Base-by-base conservation (phyloP, 2,888 invertebrate species). In the Hemicrepidius hirtus region DNA sequence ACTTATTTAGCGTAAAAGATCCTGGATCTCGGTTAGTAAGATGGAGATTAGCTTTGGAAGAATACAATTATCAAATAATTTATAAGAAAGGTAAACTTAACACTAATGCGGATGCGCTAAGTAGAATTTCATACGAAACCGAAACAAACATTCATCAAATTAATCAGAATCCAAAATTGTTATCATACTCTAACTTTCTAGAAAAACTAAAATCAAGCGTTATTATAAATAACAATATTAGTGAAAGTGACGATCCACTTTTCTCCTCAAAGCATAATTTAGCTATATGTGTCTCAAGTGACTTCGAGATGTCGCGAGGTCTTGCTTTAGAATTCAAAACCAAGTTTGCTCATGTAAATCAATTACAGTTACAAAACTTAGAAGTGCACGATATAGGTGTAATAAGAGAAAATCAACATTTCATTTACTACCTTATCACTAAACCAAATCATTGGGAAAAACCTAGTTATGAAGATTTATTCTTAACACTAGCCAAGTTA, bases 381-480 rank as follows among this genome's bases (percentile, higher is more conserved):
- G 9, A 50, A 32, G 3, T 32, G n/a, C 16, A 64, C 10, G 32
- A 49, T 12, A 46, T 63, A 6, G 63, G 24, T 7, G 32, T 35
- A 16, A 20, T 49, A 73, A 75, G 35, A 78, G 13, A n/a, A 49
- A 53, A 60, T n/a, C 7, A 55, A 40, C 65, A 28, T 28, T 60
- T 18, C 21, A 60, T 59, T n/a, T 59, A 46, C 18, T 68, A 75
- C 50, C 21, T 71, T 40, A 67, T 73, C 57, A 63, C 32, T 28
- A 75, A 64, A 74, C 44, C 53, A 10, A 74, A 76, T 59, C 65
- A 77, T 68, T 77, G 72, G 75, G 77, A 80, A 55, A 77, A 74
- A 62, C 68, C 75, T 18, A 62, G 66, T 7, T 79, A 80, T 69
- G 68, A 77, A 74, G 73, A 79, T 73, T 50, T 78, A 57, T 80